These are phyloP conservation scores for Brachypteracias leptosomus DNA, from an alignment of 2,113 vertebrate species.

Conservation along the genomic window DNA sequence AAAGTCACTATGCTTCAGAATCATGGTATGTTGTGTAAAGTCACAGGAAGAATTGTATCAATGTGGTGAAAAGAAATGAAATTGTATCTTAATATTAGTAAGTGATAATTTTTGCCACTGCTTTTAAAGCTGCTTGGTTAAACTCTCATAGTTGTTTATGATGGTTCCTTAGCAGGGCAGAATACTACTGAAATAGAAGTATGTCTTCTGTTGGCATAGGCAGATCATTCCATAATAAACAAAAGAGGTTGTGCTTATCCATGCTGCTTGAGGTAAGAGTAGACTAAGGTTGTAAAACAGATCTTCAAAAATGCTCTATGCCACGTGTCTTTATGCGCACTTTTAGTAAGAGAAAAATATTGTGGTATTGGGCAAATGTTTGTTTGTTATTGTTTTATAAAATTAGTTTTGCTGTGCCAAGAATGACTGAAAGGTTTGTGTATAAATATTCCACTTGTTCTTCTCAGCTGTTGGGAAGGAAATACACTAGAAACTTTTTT, in stretches of 20 bases:
- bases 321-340: background rate
- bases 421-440: background rate
- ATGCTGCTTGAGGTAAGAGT: background rate
- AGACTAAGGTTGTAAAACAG: background rate
- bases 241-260: background rate
- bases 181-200: background rate
- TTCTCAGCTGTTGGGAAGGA: background rate
- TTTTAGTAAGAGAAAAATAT: background rate
- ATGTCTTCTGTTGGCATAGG: background rate
- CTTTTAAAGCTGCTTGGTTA: background rate
- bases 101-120: background rate
- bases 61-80: background rate
- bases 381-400: background rate
- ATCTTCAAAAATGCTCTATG: fast-evolving
- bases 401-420: background rate
- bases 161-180: background rate
- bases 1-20: background rate
- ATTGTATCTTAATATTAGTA: background rate
- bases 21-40: background rate
- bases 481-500: background rate
- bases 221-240: background rate
- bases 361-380: background rate
- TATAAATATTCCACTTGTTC: background rate
- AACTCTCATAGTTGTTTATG: background rate
- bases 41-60: background rate